Evolutionary conservation across 2,797 vertebrate species (phyloP).

Genomic region (Sphenopsis melanotis): DNA sequence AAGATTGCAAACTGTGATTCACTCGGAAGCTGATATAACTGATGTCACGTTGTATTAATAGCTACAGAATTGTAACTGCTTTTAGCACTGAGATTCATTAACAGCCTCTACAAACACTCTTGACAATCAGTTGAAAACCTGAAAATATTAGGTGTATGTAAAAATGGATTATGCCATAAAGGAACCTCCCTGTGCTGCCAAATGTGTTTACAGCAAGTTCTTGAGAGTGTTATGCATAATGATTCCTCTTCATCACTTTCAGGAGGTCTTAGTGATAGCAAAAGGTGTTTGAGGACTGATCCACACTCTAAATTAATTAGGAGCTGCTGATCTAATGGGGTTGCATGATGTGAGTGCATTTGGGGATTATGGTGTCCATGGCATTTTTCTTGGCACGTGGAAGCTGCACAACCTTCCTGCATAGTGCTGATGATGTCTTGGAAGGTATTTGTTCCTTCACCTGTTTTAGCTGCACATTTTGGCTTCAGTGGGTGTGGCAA

Average conservation of each 20-base stretch:
- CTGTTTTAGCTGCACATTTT: background rate
- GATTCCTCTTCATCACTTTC: background rate
- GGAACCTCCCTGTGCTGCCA: constrained; percentile 29
- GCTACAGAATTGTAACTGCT: constrained; percentile 76
- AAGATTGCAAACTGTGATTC: constrained; percentile 75
- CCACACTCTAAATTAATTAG: background rate
- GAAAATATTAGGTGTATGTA: constrained; percentile 50
- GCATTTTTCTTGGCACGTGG: background rate
- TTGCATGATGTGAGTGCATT: background rate
- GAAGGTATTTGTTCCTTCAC: background rate
- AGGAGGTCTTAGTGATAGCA: background rate
- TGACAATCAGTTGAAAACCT: constrained; percentile 51
- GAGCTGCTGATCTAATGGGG: background rate
- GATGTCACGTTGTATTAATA: constrained; percentile 80
- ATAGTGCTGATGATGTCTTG: background rate
- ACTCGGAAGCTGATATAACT: constrained; percentile 73
- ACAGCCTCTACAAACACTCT: constrained; percentile 68
- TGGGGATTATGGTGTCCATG: background rate
- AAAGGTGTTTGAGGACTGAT: constrained; percentile 11
- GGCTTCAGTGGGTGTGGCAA: background rate
- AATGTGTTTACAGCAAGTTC: constrained; percentile 44
- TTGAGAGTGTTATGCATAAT: constrained; percentile 9
- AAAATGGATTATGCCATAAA: constrained; percentile 46
- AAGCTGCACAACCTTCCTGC: background rate
- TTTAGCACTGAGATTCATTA: constrained; percentile 75